Percentiles rank a stretch among this genome's conserved stretches.
Conservation (phyloP, 2,113 vertebrate species). For the Epinephelus lanceolatus region DNA sequence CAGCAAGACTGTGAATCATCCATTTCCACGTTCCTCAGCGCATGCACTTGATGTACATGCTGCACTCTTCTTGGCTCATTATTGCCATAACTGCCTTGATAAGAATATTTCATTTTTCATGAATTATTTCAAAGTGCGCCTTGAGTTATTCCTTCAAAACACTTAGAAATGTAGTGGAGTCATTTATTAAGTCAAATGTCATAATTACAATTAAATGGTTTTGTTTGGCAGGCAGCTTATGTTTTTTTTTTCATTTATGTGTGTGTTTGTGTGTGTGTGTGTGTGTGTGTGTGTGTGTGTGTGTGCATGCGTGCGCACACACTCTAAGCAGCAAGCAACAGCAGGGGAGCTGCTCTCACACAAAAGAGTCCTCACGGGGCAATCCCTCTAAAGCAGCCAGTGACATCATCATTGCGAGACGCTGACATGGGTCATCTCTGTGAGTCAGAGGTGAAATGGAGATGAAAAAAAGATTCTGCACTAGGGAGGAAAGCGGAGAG, state of each 20-base stretch:
- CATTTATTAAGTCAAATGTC: constrained; percentile 59
- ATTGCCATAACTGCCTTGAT: constrained; percentile 56
- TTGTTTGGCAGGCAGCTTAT: constrained; percentile 43
- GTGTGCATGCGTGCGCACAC: neutral
- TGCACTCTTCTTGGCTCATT: constrained; percentile 61
- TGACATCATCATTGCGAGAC: constrained; percentile 84
- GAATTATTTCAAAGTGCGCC: constrained; percentile 51
- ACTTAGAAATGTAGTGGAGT: constrained; percentile 37
- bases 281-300: constrained; percentile 2
- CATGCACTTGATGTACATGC: constrained; percentile 52
- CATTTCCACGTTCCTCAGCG: constrained; percentile 52
- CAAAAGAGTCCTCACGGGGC: constrained; percentile 73
- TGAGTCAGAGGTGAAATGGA: constrained; percentile 78
- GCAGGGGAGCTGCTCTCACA: constrained; percentile 68
- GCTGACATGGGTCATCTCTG: constrained; percentile 77
- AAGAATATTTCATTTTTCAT: constrained; percentile 47
- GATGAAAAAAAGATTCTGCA: constrained; percentile 66
- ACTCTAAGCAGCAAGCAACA: constrained; percentile 57
- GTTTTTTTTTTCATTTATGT: neutral
- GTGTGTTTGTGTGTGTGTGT: constrained; percentile 23
- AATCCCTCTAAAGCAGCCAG: constrained; percentile 68
- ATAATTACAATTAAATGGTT: constrained; percentile 57
- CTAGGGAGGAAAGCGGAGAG: constrained; percentile 60
- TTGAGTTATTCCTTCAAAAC: constrained; percentile 56
- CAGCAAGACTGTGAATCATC: constrained; percentile 64